phyloP scores from a whole-genome alignment of 1,140 invertebrate species.

The Euwallacea similis region DNA sequence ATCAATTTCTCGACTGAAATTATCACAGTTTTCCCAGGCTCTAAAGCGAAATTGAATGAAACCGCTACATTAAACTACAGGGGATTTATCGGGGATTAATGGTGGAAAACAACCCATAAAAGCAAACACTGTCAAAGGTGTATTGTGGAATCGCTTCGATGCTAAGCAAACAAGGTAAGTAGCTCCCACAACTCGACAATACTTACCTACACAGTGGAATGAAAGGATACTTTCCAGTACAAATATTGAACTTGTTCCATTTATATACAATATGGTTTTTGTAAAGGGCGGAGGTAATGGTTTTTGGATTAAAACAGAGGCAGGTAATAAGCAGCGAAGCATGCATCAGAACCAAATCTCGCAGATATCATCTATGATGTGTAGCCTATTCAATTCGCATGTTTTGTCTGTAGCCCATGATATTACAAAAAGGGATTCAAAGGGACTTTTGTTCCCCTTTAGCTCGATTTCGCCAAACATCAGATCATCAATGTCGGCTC shows the following conservation, averaged over 20 bases:
- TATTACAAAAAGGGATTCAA: constrained; percentile 18
- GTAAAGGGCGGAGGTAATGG: background rate
- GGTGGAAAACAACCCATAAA: background rate
- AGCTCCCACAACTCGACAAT: constrained; percentile 1
- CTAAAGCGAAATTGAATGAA: background rate
- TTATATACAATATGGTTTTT: background rate
- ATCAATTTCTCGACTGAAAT: too few relatives aligned
- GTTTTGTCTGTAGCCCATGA: background rate
- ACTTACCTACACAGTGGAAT: background rate
- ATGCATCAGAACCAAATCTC: background rate
- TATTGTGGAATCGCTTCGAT: background rate
- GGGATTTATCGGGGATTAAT: constrained; percentile 1
- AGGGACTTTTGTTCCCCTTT: constrained; percentile 21
- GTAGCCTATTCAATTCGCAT: too few relatives aligned
- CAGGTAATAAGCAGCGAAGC: background rate
- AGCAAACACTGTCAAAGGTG: background rate
- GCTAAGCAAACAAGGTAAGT: background rate
- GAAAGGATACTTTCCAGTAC: background rate
- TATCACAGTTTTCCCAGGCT: too few relatives aligned
- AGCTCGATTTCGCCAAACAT: constrained; percentile 20
- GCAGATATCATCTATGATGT: background rate
- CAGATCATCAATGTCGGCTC: constrained; percentile 21
- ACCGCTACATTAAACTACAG: background rate
- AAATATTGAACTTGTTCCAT: background rate
- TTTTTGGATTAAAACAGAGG: background rate